phyloP scores from a whole-genome alignment of 2,113 vertebrate genomes.

The Cyanistes caeruleus region DNA sequence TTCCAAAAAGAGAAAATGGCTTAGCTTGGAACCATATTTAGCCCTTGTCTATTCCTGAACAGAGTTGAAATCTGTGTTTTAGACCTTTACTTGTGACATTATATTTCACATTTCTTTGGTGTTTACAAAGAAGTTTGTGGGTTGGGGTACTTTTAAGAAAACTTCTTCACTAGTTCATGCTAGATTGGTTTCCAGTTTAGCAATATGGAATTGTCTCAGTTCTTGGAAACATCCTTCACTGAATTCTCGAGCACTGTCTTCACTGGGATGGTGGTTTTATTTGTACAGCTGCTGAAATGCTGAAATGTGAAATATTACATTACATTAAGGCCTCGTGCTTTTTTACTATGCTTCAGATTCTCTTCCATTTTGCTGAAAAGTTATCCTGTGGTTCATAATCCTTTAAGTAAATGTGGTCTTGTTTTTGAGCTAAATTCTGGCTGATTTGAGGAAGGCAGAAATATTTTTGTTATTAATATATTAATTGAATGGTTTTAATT shows the following conservation, averaged over 20 bases:
- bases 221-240: background rate
- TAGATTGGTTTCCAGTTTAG: background rate
- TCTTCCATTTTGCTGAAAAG: background rate
- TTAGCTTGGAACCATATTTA: background rate
- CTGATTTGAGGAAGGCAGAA: background rate
- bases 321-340: background rate
- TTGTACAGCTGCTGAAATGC: background rate
- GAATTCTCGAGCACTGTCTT: background rate
- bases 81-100: background rate
- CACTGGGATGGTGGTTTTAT: background rate
- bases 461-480: background rate
- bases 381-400: background rate
- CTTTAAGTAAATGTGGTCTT: background rate
- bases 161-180: background rate
- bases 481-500: background rate
- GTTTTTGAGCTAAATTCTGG: background rate
- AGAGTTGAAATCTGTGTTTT: background rate
- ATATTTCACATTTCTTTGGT: background rate
- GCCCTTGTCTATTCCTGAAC: background rate
- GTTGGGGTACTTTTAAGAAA: background rate
- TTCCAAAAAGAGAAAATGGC: background rate
- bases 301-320: background rate
- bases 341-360: background rate
- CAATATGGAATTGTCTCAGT: background rate
- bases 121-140: background rate